Conservation (phyloP, 1,140 invertebrate species). For the Calycopis cecrops region DNA sequence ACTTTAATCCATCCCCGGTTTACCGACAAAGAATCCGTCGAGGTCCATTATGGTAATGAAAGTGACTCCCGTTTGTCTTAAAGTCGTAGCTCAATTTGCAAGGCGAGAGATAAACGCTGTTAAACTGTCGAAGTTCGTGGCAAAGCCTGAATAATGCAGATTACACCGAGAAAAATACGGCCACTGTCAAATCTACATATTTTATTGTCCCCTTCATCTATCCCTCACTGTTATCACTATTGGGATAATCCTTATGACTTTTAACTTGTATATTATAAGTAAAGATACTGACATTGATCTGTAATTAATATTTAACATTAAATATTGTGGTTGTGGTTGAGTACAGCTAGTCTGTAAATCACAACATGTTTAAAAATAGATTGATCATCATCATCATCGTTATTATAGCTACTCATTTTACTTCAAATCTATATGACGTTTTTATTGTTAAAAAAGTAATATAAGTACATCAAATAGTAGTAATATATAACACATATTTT, state of each 20-base stretch:
- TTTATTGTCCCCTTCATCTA: conserved; percentile 63
- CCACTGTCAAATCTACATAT: conserved; percentile 72
- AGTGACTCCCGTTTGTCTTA: conserved; percentile 73
- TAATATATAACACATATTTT: too few species aligned
- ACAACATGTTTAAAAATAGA: too few species aligned
- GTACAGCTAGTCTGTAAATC: too few species aligned
- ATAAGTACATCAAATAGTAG: too few species aligned
- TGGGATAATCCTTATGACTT: conserved; percentile 26
- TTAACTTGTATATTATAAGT: too few species aligned
- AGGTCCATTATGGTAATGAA: conserved; percentile 73
- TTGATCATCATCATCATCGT: too few species aligned
- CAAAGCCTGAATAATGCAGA: conserved; percentile 74
- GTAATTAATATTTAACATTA: too few species aligned
- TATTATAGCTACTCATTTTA: too few species aligned
- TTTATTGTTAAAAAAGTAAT: too few species aligned
- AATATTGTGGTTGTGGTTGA: too few species aligned
- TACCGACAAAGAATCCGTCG: conserved; percentile 67
- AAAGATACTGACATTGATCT: too few species aligned
- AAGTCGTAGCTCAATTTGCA: conserved; percentile 75
- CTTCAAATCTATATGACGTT: too few species aligned
- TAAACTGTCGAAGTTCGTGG: conserved; percentile 74
- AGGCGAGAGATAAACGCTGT: conserved; percentile 73
- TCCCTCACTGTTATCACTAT: conserved; percentile 46
- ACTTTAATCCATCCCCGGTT: conserved; percentile 53
- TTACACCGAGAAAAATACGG: conserved; percentile 73